Evolutionary conservation across 1,140 invertebrate species (phyloP).

Genomic region (Orius laevigatus): DNA sequence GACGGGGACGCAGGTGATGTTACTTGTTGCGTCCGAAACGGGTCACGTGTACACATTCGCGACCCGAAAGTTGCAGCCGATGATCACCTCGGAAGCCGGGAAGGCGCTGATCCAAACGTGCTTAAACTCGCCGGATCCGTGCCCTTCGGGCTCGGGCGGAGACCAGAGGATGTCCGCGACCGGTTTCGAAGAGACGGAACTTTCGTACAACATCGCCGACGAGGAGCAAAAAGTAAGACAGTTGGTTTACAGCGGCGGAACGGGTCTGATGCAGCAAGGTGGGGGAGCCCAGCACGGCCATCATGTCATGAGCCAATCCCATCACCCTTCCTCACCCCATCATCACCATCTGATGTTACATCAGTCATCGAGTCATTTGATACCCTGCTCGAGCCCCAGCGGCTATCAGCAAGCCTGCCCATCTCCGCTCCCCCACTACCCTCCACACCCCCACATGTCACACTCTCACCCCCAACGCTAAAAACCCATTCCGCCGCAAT

Average conservation of each 20-base stretch:
- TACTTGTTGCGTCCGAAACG: constrained; percentile 87
- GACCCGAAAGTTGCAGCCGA: constrained; percentile 94
- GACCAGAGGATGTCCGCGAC: constrained; percentile 96
- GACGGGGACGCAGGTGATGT: constrained; percentile 98
- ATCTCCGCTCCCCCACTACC: constrained; percentile 38
- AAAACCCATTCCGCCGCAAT: background rate
- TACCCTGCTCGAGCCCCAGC: constrained; percentile 37
- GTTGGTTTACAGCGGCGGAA: constrained; percentile 61
- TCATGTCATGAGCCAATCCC: constrained; percentile 23
- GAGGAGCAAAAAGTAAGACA: constrained; percentile 93
- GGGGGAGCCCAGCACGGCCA: constrained; percentile 35
- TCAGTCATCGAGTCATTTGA: constrained; percentile 39
- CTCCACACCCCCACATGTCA: constrained; percentile 39
- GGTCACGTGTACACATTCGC: constrained; percentile 99
- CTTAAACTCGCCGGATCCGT: constrained; percentile 91
- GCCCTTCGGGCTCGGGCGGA: constrained; percentile 37
- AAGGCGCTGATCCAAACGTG: constrained; percentile 98
- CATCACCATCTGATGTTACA: constrained; percentile 41
- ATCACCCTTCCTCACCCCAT: constrained; percentile 38
- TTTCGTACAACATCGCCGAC: constrained; percentile 89
- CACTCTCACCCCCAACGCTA: constrained; percentile 53
- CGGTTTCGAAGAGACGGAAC: constrained; percentile 95
- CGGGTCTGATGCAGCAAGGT: constrained; percentile 38
- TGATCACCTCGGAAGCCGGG: constrained; percentile 98
- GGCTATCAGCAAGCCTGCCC: constrained; percentile 40